Conservation (phyloP, 2,888 invertebrate species). For the Pachydiplax longipennis region DNA sequence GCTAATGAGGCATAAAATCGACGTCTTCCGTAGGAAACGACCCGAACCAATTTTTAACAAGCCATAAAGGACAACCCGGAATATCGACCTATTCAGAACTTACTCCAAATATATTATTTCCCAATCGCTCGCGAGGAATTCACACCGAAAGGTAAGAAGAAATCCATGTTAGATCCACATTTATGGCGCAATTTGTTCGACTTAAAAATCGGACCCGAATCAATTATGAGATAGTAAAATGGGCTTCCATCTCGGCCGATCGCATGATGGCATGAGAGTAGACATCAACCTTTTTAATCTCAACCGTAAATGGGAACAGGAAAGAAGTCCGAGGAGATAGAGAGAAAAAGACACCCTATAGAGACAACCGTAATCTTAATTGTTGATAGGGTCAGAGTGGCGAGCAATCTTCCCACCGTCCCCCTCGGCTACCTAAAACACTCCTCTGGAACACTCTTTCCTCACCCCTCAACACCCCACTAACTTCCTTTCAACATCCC, state of each 20-base stretch:
- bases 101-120: no score
- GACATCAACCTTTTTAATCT: slow-evolving; percentile 17
- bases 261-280: background rate
- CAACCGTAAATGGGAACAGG: slow-evolving; percentile 15
- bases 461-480: background rate
- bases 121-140: background rate
- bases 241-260: background rate
- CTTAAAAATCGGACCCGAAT: background rate
- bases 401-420: slow-evolving; percentile 12
- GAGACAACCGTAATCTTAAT: slow-evolving; percentile 34
- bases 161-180: background rate
- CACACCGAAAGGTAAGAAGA: background rate
- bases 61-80: no score
- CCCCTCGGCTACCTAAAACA: slow-evolving; percentile 16
- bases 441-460: background rate
- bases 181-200: background rate
- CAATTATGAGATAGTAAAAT: background rate
- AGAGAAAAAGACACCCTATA: slow-evolving; percentile 5
- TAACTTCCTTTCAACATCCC: background rate
- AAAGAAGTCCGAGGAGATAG: background rate
- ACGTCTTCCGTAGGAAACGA: no score
- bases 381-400: slow-evolving; percentile 34
- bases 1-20: no score
- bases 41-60: no score
- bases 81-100: no score